Evolutionary conservation across 1,140 invertebrate genomes (phyloP).

Genomic region (Chrysoperla carnea): DNA sequence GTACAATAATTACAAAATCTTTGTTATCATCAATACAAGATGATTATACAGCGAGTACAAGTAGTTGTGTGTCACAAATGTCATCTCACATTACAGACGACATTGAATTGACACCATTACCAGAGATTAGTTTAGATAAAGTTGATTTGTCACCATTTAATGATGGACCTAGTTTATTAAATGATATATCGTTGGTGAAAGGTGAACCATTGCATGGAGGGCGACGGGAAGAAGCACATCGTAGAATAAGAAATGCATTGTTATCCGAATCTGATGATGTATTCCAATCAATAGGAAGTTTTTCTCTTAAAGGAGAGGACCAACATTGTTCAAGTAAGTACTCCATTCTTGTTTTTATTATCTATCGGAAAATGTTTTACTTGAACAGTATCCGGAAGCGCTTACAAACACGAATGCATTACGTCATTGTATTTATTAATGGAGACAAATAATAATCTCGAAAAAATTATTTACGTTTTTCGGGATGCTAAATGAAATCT

Average conservation of each 20-base stretch:
- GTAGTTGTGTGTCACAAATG: too few species aligned
- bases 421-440: too few species aligned
- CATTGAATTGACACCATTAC: not conserved
- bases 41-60: too few species aligned
- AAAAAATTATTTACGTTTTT: too few species aligned
- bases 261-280: slow-evolving; percentile 40
- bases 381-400: too few species aligned
- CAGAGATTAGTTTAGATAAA: not conserved
- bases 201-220: not conserved
- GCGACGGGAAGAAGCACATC: slow-evolving; percentile 4
- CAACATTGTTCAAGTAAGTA: slow-evolving; percentile 38
- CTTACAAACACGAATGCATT: too few species aligned
- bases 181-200: not conserved
- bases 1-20: too few species aligned
- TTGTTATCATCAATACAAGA: too few species aligned
- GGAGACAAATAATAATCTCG: too few species aligned
- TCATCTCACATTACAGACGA: too few species aligned
- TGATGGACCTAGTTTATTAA: not conserved
- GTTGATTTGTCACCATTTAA: slow-evolving; percentile 1
- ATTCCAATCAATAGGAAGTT: slow-evolving; percentile 40
- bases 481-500: too few species aligned
- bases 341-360: slow-evolving; percentile 1
- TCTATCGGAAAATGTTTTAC: too few species aligned
- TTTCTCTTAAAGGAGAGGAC: slow-evolving; percentile 55
- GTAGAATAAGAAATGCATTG: slow-evolving; percentile 37